Percentiles rank a stretch among this genome's conserved stretches.
phyloP scores from a whole-genome alignment of 2,888 invertebrate species.

The Tenthredo scrophulariae region DNA sequence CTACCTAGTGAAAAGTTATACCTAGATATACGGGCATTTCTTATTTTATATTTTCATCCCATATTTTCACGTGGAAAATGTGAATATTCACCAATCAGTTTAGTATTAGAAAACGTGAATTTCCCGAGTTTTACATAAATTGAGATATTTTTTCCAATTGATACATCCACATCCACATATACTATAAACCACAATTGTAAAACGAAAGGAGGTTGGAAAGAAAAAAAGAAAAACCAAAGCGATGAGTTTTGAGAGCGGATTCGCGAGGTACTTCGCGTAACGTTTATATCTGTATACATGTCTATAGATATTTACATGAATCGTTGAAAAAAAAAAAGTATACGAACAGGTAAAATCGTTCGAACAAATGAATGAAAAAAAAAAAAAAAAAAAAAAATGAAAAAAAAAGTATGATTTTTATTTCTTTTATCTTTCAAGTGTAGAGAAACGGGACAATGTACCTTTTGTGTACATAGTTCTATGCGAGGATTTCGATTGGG shows the following conservation, averaged over 20 bases:
- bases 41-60: not conserved
- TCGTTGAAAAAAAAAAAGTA: not conserved
- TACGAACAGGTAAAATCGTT: not conserved
- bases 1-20: constrained; percentile 20
- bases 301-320: not conserved
- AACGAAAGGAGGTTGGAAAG: too few species aligned
- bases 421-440: not conserved
- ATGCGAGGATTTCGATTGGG: constrained; percentile 24
- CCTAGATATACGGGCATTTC: not conserved
- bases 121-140: not conserved
- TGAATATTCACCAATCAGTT: not conserved
- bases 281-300: not conserved
- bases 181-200: too few species aligned
- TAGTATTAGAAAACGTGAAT: not conserved
- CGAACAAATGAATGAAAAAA: not conserved
- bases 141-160: not conserved
- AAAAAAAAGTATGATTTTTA: not conserved
- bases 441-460: constrained; percentile 12
- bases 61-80: not conserved
- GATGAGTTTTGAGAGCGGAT: not conserved
- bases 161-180: too few species aligned
- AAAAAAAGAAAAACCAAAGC: not conserved
- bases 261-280: not conserved
- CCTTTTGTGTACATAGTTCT: not conserved
- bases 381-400: not conserved